Conservation (phyloP, 2,888 invertebrate genomes). For the Drosophila limbata region DNA sequence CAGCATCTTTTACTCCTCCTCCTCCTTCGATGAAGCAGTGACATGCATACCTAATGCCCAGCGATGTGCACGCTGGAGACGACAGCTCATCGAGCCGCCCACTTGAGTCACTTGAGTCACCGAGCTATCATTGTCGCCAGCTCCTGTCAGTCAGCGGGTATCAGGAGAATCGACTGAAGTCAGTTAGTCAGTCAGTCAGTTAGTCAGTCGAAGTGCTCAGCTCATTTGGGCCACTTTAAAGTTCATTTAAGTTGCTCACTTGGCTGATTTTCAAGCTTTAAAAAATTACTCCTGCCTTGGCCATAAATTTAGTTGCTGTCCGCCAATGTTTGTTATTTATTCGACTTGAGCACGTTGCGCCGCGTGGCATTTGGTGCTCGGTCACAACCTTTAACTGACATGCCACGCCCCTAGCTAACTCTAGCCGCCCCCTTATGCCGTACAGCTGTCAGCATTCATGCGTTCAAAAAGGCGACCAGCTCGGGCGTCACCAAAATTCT, state of each 20-base stretch:
- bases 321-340: slow-evolving; percentile 81
- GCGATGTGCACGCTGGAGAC: slow-evolving; percentile 69
- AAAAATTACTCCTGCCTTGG: slow-evolving; percentile 24
- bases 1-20: slow-evolving; percentile 35
- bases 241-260: slow-evolving; percentile 29
- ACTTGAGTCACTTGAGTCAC: slow-evolving; percentile 34
- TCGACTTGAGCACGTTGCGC: slow-evolving; percentile 70
- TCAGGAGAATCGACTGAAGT: slow-evolving; percentile 6
- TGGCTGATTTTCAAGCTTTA: slow-evolving; percentile 29
- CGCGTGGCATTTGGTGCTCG: slow-evolving; percentile 69
- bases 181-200: slow-evolving; percentile 2
- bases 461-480: slow-evolving; percentile 41
- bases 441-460: slow-evolving; percentile 75
- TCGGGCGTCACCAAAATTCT: slow-evolving; percentile 49
- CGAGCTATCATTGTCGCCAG: slow-evolving; percentile 42
- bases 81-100: slow-evolving; percentile 38
- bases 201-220: not conserved
- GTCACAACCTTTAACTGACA: slow-evolving; percentile 67
- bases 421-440: slow-evolving; percentile 9
- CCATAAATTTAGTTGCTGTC: slow-evolving; percentile 80
- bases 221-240: slow-evolving; percentile 37
- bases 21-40: slow-evolving; percentile 53
- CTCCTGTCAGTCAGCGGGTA: slow-evolving; percentile 12
- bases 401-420: slow-evolving; percentile 57
- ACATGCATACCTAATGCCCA: slow-evolving; percentile 79